Conservation (phyloP, 2,113 vertebrate genomes). For the Hippocampus comes region DNA sequence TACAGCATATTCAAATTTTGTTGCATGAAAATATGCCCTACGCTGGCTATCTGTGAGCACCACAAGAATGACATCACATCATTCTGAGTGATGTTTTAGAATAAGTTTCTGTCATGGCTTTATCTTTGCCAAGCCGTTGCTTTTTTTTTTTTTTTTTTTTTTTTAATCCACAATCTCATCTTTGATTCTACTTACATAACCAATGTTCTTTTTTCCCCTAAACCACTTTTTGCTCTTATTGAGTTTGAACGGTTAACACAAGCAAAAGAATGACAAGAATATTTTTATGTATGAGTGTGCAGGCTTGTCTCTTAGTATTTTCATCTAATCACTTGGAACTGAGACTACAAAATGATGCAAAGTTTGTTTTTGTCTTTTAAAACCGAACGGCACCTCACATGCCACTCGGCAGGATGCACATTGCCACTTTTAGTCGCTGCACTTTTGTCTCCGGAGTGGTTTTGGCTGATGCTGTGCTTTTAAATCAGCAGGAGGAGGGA, state of each 20-base stretch:
- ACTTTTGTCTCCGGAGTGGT: slow-evolving; percentile 38
- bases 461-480: slow-evolving; percentile 65
- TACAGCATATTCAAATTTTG: no score
- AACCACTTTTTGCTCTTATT: background rate
- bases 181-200: no score
- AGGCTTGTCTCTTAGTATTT: slow-evolving; percentile 4
- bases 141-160: background rate
- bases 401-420: slow-evolving; percentile 52
- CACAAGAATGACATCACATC: background rate
- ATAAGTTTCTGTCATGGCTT: background rate
- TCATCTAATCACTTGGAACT: background rate
- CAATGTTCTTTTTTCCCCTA: no score
- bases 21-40: no score
- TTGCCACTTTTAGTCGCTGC: slow-evolving; percentile 37
- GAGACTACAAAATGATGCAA: background rate
- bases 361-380: background rate
- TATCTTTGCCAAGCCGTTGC: background rate
- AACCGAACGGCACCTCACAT: slow-evolving; percentile 5
- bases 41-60: no score
- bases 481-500: slow-evolving; percentile 61
- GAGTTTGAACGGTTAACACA: background rate
- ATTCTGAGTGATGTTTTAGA: background rate
- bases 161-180: no score
- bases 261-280: slow-evolving; percentile 8
- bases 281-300: slow-evolving; percentile 15